Evolutionary conservation across 2,888 invertebrate species (phyloP), one percentile per base, ranked within the genome.

Genomic region (Hirtodrosophila duncani): DNA sequence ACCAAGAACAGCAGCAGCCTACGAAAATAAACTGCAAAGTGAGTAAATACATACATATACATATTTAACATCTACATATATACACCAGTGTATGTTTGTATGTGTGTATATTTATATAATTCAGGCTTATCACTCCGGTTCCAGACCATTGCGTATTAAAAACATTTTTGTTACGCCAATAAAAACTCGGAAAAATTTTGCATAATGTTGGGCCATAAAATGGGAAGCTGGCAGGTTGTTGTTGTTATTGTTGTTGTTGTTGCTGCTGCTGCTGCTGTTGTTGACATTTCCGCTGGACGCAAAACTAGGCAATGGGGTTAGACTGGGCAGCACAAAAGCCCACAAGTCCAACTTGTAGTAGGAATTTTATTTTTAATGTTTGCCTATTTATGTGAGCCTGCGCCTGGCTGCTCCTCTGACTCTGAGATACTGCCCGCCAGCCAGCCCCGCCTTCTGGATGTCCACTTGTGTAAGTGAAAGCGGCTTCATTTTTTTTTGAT

Each of bases 71-170:
- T n/a, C n/a, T 36, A 44, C 21, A 26, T 3, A 21, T 21, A 20
- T 7, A 39, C 34, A 10, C 9, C 3, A 10, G 31, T n/a, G 17
- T 38, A 14, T 20, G 17, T 17, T 8, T 21, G 14, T 20, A 2
- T 52, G 24, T 6, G 7, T 20, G 8, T 24, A 21, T 20, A 29
- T 10, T 45, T 50, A 44, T 61, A 67, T 61, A 69, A 72, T 68
- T 70, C 53, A 63, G 45, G 74, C 78, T 77, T 77, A 77, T 77
- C 75, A 77, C 78, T 67, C 65, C 58, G 67, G 75, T 77, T 77
- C 75, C 75, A 77, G 78, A 75, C 78, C 74, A 77, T 77, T 77
- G 75, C 78, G 75, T 78, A 78, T 75, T 75, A 77, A 77, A 78
- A 78, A 75, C 78, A 78, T 77, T 77, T 77, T 69, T 71, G 75